Base-by-base conservation (phyloP, 2,888 invertebrate species). In the Ethmia dodecea region DNA sequence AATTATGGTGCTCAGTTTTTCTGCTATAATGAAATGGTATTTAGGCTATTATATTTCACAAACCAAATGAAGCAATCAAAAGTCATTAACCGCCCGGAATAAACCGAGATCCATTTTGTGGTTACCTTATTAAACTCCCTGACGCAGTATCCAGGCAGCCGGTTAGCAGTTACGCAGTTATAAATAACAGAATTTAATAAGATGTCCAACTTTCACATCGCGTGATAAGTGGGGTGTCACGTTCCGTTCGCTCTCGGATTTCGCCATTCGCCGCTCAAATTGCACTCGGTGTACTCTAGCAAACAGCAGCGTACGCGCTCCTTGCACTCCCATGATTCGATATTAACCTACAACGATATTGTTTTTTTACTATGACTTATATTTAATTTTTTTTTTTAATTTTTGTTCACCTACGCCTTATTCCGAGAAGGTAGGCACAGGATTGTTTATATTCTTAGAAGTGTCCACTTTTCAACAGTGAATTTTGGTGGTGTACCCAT, bases 141-240 rank as follows among this genome's bases (percentile, higher is more conserved):
- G 34, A 35, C n/a, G 47, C 47, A 38, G 44, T 43, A 42, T 53
- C 47, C 50, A 43, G 43, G 34, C n/a, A n/a, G n/a, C n/a, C n/a
- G n/a, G 31, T 55, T 47, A 56, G 35, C 29, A 29, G 39, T 62
- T 59, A 59, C 55, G 53, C 57, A 62, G 64, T 62, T 67, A 72
- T 73, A 68, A 72, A 73, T 74, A 74, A 66, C 65, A 61, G 56
- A 70, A 71, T 71, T 74, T 72, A 77, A 76, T 79, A 75, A 75
- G 69, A 70, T 66, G 66, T 70, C 62, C 60, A 69, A 77, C 75
- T 78, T 79, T 78, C 79, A 66, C 74, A 62, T 72, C 62, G 65
- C 62, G 61, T 73, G 70, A 72, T 79, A 81, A 78, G 73, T 80
- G 76, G 70, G 69, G 74, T 77, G 74, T 80, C 80, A 74, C 75